Evolutionary conservation across 2,113 vertebrate species (phyloP), one percentile per base, ranked within the genome.

Genomic region (Triplophysa tibetana): DNA sequence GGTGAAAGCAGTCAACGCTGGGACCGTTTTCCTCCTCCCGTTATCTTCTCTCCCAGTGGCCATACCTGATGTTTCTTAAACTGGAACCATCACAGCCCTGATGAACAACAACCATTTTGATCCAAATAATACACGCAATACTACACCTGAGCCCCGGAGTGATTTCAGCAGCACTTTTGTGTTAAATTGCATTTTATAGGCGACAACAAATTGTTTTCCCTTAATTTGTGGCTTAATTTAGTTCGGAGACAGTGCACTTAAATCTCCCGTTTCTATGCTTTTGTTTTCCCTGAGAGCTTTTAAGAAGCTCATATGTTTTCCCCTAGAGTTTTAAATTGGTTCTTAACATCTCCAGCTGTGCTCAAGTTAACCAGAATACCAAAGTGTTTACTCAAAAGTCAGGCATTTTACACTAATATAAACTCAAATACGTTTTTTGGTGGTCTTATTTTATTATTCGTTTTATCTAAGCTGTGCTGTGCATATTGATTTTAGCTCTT

Each of bases 1-100:
- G 29, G 9, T n/a, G 3, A 65, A 29, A 62, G 84, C 83, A 76
- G 81, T 81, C 84, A 85, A 86, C 69, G 43, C 64, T 80, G 58
- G 79, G 38, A 74, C 70, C 64, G 52, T 76, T 70, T 65, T 43
- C 69, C 68, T 56, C 41, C 67, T 23, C 24, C 60, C 70, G 65
- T 33, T 80, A 78, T 81, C 63, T 69, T 66, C 64, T 58, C 45
- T 14, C 6, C 62, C 79, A 78, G 83, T 54, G 58, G 60, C 68
- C 65, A 21, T 64, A 73, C 69, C 61, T 78, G 8, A 43, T 73
- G 62, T 52, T 29, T 33, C 45, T 73, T 70, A 77, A 60, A 61
- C 68, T 52, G 62, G 63, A 81, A 69, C 1, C 24, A 48, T 83
- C 58, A 61, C 65, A 60, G 23, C 73, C 48, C 67, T 78, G 73